Percentiles rank a stretch among this genome's conserved stretches.
Conservation (phyloP, 2,888 invertebrate species). For the Galeopsomyia nigrocyanea region DNA sequence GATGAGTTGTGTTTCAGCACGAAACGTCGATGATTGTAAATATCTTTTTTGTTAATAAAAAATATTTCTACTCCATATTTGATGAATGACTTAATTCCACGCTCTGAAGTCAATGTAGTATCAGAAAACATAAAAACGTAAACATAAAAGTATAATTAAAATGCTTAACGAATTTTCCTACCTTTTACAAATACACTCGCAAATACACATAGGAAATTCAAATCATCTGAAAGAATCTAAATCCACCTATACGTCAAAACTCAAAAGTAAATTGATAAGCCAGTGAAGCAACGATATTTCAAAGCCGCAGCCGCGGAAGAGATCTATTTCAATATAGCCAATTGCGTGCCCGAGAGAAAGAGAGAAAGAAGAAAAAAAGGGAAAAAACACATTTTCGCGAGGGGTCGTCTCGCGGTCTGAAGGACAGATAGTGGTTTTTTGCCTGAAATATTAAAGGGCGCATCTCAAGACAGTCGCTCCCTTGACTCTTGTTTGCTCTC, state of each 20-base stretch:
- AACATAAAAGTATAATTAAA: too few relatives aligned
- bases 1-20: too few relatives aligned
- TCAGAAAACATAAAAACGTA: too few relatives aligned
- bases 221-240: background rate
- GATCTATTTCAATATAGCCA: constrained; percentile 49
- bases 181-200: too few relatives aligned
- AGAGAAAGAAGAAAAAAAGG: too few relatives aligned
- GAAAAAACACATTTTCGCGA: constrained; percentile 45
- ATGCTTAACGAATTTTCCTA: too few relatives aligned
- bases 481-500: constrained; percentile 52
- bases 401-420: constrained; percentile 21
- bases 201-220: too few relatives aligned
- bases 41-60: too few relatives aligned
- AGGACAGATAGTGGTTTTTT: constrained; percentile 50
- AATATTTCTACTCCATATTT: too few relatives aligned
- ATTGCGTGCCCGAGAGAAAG: constrained; percentile 31
- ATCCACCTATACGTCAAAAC: background rate
- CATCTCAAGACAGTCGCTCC: constrained; percentile 51
- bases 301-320: constrained; percentile 22
- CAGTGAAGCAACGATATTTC: constrained; percentile 24
- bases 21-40: too few relatives aligned
- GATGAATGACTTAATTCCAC: too few relatives aligned
- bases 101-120: too few relatives aligned
- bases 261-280: background rate
- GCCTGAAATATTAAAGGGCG: constrained; percentile 52